phyloP scores from a whole-genome alignment of 2,797 vertebrate species.

The Acrossocheilus wenchowensis region DNA sequence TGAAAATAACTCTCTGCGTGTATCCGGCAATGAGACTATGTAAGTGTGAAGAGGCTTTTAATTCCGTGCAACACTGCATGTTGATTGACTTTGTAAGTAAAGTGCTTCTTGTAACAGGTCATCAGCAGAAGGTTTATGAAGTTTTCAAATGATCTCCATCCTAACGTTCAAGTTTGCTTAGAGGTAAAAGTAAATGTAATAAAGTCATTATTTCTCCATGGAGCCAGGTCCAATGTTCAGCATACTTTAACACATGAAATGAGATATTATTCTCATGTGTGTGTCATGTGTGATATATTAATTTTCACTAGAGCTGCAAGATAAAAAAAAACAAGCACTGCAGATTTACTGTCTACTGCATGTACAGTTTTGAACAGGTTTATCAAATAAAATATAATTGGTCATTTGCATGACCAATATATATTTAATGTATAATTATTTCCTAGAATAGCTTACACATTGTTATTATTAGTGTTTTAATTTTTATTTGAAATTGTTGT shows the following conservation, averaged over 20 bases:
- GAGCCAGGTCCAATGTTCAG: not conserved
- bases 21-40: not conserved
- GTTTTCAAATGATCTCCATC: not conserved
- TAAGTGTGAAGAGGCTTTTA: conserved; percentile 27
- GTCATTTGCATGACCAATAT: not conserved
- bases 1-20: conserved; percentile 33
- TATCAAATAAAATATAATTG: not conserved
- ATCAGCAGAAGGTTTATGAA: not conserved
- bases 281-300: not conserved
- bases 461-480: not conserved
- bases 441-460: not conserved
- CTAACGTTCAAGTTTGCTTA: not conserved
- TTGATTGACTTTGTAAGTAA: not conserved
- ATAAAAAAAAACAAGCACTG: too few species aligned
- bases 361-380: not conserved
- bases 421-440: not conserved
- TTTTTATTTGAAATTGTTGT: not conserved
- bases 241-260: not conserved
- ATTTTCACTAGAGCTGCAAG: not conserved
- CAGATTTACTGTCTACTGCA: not conserved
- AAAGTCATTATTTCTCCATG: not conserved
- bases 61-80: not conserved
- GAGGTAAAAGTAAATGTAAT: not conserved
- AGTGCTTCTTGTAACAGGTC: conserved; percentile 17
- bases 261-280: not conserved